Evolutionary conservation across 2,797 vertebrate species (phyloP).

Genomic region (Darevskia mixta): DNA sequence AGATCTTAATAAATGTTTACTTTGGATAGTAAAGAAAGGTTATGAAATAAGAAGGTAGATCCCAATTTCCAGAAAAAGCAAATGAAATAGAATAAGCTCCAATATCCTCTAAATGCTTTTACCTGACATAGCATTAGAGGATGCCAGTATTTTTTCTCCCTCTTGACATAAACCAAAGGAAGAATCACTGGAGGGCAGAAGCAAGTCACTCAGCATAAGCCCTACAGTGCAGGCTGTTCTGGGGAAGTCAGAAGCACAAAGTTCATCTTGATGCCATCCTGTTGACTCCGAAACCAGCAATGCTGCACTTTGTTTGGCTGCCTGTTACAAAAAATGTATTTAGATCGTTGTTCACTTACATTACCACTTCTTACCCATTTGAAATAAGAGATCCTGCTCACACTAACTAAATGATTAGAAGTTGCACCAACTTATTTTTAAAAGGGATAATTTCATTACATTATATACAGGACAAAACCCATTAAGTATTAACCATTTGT

Average conservation of each 20-base stretch:
- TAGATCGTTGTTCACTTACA: background rate
- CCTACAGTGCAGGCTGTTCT: slow-evolving; percentile 55
- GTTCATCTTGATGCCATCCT: slow-evolving; percentile 18
- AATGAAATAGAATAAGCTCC: slow-evolving; percentile 34
- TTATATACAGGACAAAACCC: background rate
- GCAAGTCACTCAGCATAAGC: slow-evolving; percentile 70
- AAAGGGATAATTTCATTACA: background rate
- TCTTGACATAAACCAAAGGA: slow-evolving; percentile 46
- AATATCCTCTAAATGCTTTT: slow-evolving; percentile 50
- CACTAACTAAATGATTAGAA: background rate
- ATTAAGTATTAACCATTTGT: background rate
- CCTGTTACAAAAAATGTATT: slow-evolving; percentile 53
- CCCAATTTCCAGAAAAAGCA: slow-evolving; percentile 30
- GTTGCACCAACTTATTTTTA: background rate
- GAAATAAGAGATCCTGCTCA: background rate
- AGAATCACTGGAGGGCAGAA: slow-evolving; percentile 63
- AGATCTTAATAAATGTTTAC: slow-evolving; percentile 24
- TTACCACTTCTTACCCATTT: background rate
- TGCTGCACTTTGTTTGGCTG: slow-evolving; percentile 40
- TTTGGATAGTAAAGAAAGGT: slow-evolving; percentile 27
- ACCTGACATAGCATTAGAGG: slow-evolving; percentile 72
- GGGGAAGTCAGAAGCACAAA: slow-evolving; percentile 26
- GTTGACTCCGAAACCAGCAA: slow-evolving; percentile 24
- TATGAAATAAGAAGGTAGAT: slow-evolving; percentile 43
- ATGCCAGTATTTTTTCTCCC: slow-evolving; percentile 44